These are phyloP conservation scores for Caracal caracal DNA, from an alignment of 2,113 vertebrate species.

Conservation along the genomic window DNA sequence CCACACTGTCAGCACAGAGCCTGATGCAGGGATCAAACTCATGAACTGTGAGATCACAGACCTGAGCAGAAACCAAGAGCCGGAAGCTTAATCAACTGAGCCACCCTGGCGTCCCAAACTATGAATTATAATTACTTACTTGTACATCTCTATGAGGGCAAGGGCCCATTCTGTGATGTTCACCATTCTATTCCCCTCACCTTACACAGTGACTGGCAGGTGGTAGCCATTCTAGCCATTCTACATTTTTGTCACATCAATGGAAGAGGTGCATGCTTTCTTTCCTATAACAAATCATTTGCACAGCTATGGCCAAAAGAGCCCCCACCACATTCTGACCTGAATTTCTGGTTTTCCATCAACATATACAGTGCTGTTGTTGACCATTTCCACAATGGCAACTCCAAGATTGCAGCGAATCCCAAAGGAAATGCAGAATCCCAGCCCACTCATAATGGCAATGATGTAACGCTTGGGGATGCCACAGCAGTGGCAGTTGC, in stretches of 20 bases:
- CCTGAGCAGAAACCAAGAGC: too few species aligned
- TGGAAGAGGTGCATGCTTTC: not conserved
- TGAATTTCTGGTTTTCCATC: slow-evolving; percentile 94
- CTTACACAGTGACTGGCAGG: not conserved
- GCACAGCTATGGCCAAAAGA: not conserved
- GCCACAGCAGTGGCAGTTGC: slow-evolving; percentile 93
- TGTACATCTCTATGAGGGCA: not conserved
- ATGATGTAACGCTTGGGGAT: slow-evolving; percentile 98
- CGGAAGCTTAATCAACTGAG: too few species aligned
- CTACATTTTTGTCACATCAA: not conserved
- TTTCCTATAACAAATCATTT: not conserved
- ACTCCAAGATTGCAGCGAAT: slow-evolving; percentile 98
- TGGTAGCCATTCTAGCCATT: not conserved
- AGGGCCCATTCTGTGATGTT: rapidly evolving
- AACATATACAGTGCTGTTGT: slow-evolving; percentile 95
- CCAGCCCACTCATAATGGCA: slow-evolving; percentile 96
- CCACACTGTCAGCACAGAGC: too few species aligned
- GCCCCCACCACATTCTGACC: slow-evolving; percentile 83
- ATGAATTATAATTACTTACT: not conserved
- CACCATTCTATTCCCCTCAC: not conserved
- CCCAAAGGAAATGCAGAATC: slow-evolving; percentile 99
- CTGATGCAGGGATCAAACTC: too few species aligned
- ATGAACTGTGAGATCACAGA: too few species aligned
- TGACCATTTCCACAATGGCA: slow-evolving; percentile 99
- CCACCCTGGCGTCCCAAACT: too few species aligned